Base-by-base conservation (phyloP, 2,888 invertebrate genomes). In the Orgyia antiqua region DNA sequence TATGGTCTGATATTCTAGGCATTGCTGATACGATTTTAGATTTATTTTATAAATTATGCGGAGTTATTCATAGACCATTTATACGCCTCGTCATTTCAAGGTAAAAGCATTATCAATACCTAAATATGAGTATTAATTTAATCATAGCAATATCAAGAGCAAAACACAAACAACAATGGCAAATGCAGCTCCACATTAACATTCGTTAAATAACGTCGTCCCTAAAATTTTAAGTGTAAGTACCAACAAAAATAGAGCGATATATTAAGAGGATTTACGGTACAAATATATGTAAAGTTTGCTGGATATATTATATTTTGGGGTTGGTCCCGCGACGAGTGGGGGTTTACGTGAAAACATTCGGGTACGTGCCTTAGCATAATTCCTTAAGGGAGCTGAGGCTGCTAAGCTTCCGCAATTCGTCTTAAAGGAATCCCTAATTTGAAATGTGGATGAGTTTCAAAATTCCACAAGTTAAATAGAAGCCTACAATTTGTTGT, bases 221-320 rank as follows among this genome's bases (percentile, higher is more conserved):
- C 73, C 54, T 78, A 71, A 78, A 82, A 82, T 83, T 77, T 78
- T 72, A 68, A 72, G 71, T 68, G 65, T n/a, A n/a, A n/a, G n/a
- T 60, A 67, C 74, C 66, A 75, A 79, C 84, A 86, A 86, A 84
- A 84, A 86, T 86, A 84, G 77, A 83, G 84, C 80, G 57, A 84
- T 86, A 83, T 72, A 83, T 84, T 83, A 82, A 58, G 56, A 76
- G 83, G 86, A 86, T 86, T 86, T 84, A 86, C 79, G 78, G 79
- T 77, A 84, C 86, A 86, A 86, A 86, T 86, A 86, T 86, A 86
- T 86, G 86, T 86, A 82, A 86, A 86, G 86, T 86, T 86, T 83
- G 75, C 74, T 66, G 77, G 77, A 84, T 84, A 82, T 84, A 86
- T 86, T 84, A 86, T 86, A 79, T 82, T 76, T 68, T 75, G 82